These are phyloP conservation scores for Phymorhynchus buccinoides DNA, from an alignment of 1,140 invertebrate genomes.

Conservation along the genomic window DNA sequence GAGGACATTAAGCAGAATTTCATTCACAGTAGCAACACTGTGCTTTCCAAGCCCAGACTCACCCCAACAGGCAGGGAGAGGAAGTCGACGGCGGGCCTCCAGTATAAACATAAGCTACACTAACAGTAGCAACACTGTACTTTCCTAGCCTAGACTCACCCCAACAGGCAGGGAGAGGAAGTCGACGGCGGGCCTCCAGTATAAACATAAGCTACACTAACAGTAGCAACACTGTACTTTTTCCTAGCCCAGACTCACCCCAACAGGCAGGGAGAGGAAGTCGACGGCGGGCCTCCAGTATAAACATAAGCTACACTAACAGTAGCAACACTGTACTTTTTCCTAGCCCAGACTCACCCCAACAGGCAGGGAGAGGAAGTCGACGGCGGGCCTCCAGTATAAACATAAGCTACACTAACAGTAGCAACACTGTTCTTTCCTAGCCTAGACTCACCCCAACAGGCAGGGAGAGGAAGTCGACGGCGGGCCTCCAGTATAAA, in stretches of 20 bases:
- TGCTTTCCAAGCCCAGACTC: too few relatives aligned
- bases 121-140: background rate
- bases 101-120: conserved; percentile 70
- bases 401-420: too few relatives aligned
- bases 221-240: conserved; percentile 78
- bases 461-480: conserved; percentile 80
- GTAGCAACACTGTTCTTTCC: too few relatives aligned
- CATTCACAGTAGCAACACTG: too few relatives aligned
- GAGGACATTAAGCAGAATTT: too few relatives aligned
- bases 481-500: conserved; percentile 72
- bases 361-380: conserved; percentile 78
- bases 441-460: conserved; percentile 60
- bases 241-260: conserved; percentile 55
- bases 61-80: conserved; percentile 77
- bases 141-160: conserved; percentile 50
- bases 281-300: conserved; percentile 77
- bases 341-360: conserved; percentile 55
- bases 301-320: conserved; percentile 76
- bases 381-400: conserved; percentile 78
- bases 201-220: conserved; percentile 60
- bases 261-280: conserved; percentile 74
- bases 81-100: conserved; percentile 80
- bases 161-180: conserved; percentile 78
- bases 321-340: background rate
- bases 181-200: conserved; percentile 82